Evolutionary conservation across 2,888 invertebrate species (phyloP), one percentile per base, ranked within the genome.

Genomic region (Drosophila kokeensis): DNA sequence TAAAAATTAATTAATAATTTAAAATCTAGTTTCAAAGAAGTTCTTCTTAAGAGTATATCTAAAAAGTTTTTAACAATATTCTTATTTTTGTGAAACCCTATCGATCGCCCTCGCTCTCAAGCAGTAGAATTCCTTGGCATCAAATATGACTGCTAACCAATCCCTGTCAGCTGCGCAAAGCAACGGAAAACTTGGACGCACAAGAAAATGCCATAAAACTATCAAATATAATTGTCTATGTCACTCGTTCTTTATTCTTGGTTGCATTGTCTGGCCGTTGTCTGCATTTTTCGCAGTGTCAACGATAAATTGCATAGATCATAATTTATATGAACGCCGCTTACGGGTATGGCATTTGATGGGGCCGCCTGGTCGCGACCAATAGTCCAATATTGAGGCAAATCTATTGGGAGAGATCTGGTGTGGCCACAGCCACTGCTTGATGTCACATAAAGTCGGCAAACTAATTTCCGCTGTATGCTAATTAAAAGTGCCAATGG

Each of bases 401-500:
- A 67, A 45, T 45, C 38, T 30, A 8, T 42, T 45, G 58, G 36
- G 18, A 15, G 38, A 42, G 34, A 69, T 49, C 29, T 79, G 55
- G 52, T 66, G 62, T 70, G 60, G 57, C 32, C 40, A 52, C 11
- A 48, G 76, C 42, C 59, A n/a, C 61, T 32, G 74, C 59, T 59
- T 49, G 69, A 73, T 78, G 82, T 80, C 79, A 68, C 82, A 78
- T 79, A 81, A 82, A 74, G 54, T 71, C 34, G 68, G 63, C 62
- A 68, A 72, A 79, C 82, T 82, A 89, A 89, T 87, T 89, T 85
- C 87, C 89, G 75, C 68, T 62, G 72, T 64, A 87, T 89, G 90
- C 90, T 85, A 85, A 89, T 85, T 89, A 85, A 85, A 87, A 85
- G 72, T 81, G 86, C 85, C 75, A 77, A 62, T 54, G 78, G 88